Evolutionary conservation across 2,797 vertebrate genomes (phyloP), one percentile per base, ranked within the genome.

Genomic region (Sandelia bainsii): DNA sequence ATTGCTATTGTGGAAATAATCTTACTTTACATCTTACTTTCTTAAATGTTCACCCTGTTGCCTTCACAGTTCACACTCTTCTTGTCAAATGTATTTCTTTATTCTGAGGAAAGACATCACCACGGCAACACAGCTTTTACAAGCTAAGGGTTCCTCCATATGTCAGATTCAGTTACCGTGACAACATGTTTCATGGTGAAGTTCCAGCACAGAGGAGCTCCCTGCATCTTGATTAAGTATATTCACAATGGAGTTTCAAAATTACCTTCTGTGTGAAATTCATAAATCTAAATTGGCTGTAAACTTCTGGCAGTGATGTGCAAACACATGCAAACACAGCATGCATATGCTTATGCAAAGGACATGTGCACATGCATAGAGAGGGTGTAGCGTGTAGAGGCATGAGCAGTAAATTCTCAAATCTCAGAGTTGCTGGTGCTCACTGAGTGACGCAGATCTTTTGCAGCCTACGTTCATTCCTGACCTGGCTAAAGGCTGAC

Each of bases 131-230:
- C 19, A 22, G 64, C 64, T 40, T 54, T 39, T 69, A 58, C 32
- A 67, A 66, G 71, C 75, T 60, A 40, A 70, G 67, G 69, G 66
- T 76, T 76, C 25, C 69, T 79, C 70, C 62, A 63, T 81, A 84
- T 81, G 60, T 71, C 57, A 3, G 37, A 7, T 56, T 79, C 59
- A 13, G 88, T 92, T 92, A 77, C 89, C 73, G 4, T 90, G 90
- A 82, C 83, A 89, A 92, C 87, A 52, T 23, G 34, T 62, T 77
- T 62, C 50, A 32, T 6, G 6, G 54, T 51, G 64, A 88, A 71
- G 79, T 79, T 88, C 80, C 83, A 58, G 22, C 75, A 77, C 68
- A 76, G 62, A 87, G 83, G 75, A 81, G 48, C 63, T 86, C 70
- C 73, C 68, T 65, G 46, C 48, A 32, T 50, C 5, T 23, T 3